Conservation (phyloP, 1,140 invertebrate genomes). For the Megalopta genalis region DNA sequence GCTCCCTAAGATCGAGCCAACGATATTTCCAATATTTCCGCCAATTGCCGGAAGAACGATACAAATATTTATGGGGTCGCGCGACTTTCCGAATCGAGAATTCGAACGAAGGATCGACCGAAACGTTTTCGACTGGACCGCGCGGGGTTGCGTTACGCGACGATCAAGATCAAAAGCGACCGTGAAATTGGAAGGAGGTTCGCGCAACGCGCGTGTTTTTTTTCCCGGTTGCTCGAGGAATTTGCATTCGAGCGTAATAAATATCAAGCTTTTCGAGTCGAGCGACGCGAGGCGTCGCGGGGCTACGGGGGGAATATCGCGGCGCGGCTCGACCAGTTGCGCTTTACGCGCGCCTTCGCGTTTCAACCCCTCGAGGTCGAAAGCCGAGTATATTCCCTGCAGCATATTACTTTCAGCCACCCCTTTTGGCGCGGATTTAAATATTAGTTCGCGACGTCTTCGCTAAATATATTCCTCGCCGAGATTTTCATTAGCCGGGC, state of each 20-base stretch:
- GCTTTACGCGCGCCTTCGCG: conserved; percentile 12
- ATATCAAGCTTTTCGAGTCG: not conserved
- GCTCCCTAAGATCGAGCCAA: no score
- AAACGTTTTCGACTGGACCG: no score
- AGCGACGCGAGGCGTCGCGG: no score
- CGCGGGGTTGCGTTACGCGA: no score
- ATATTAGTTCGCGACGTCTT: not conserved
- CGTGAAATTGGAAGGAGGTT: no score
- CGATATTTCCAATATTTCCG: no score
- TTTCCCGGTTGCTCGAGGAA: not conserved
- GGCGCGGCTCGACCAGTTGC: conserved; percentile 36
- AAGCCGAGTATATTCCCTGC: conserved; percentile 22
- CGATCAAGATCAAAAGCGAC: no score
- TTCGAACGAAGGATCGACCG: no score
- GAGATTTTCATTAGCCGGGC: not conserved
- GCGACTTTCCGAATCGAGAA: no score
- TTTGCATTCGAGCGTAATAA: not conserved
- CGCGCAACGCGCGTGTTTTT: not conserved
- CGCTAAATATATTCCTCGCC: conserved; percentile 16
- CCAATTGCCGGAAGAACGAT: no score
- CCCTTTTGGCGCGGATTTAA: not conserved
- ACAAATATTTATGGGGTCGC: no score
- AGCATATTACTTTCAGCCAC: conserved; percentile 33
- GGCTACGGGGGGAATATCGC: not conserved
- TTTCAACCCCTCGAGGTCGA: conserved; percentile 23